Evolutionary conservation across 1,140 invertebrate species (phyloP).

Genomic region (Drosophila tropicalis): DNA sequence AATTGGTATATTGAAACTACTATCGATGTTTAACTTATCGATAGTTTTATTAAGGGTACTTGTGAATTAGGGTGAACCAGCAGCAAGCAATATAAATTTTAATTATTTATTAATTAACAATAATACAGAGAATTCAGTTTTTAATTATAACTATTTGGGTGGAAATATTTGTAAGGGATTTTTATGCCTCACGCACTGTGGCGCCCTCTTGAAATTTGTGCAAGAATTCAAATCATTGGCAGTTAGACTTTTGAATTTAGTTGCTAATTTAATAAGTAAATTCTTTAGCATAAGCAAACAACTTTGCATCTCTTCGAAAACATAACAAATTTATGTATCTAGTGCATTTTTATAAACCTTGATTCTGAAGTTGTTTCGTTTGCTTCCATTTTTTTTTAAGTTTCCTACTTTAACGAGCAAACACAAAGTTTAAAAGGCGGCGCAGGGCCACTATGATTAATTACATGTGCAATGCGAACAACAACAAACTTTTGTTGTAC

Average conservation of each 20-base stretch:
- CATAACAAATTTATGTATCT: neutral
- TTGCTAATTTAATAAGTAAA: neutral
- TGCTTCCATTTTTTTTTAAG: neutral
- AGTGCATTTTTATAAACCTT: neutral
- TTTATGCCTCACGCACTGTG: neutral
- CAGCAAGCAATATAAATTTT: too few species aligned
- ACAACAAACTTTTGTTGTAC: conserved; percentile 20
- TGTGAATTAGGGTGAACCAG: neutral
- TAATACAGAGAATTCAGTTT: too few species aligned
- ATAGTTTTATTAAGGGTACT: neutral
- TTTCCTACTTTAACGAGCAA: conserved; percentile 13
- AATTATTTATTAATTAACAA: too few species aligned
- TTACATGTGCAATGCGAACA: conserved; percentile 48
- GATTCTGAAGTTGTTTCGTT: neutral
- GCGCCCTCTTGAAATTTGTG: neutral
- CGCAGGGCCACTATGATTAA: conserved; percentile 39
- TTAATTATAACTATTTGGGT: too few species aligned
- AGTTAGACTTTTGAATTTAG: neutral
- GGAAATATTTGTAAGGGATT: neutral
- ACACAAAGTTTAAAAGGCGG: conserved; percentile 50
- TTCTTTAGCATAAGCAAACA: neutral
- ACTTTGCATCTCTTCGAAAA: neutral
- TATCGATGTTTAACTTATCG: neutral
- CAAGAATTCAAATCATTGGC: neutral
- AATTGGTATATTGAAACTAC: neutral